A percentile compares a stretch with the other conserved stretches of the same genome.
These are phyloP conservation scores for Pogonocichla stellata DNA, from an alignment of 2,113 vertebrate species.

Conservation along the genomic window DNA sequence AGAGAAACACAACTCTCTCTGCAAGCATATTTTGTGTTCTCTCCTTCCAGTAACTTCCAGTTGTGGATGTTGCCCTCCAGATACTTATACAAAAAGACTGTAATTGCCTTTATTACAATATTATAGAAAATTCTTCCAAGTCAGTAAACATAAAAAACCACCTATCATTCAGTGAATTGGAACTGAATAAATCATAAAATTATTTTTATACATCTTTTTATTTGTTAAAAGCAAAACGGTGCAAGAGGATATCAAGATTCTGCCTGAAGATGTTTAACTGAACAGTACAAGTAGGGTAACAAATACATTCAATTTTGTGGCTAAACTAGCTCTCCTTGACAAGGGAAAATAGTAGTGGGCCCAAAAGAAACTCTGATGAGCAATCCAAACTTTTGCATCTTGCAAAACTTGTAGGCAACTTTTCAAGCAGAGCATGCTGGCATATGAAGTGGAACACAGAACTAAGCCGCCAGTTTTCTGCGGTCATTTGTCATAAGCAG, in stretches of 20 bases:
- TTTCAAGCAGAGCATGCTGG: not conserved
- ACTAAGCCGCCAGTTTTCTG: not conserved
- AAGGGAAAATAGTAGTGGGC: not conserved
- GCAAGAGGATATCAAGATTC: not conserved
- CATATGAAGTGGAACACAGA: not conserved
- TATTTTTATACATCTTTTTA: not conserved
- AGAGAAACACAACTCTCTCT: not conserved
- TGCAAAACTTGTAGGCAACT: not conserved
- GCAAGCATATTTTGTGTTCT: not conserved
- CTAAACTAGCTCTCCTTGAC: not conserved
- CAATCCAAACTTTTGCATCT: not conserved
- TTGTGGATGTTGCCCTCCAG: not conserved
- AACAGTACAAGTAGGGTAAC: not conserved
- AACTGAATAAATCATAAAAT: not conserved
- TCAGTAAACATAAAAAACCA: not conserved
- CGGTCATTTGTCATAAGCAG: not conserved
- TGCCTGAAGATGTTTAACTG: not conserved
- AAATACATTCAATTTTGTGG: not conserved
- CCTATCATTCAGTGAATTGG: not conserved
- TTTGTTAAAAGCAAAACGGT: not conserved
- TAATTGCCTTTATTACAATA: not conserved
- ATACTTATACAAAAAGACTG: not conserved
- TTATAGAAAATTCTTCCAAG: not conserved
- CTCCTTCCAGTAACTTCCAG: not conserved
- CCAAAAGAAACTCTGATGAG: not conserved